A percentile compares a stretch with the other conserved stretches of the same genome.
phyloP scores from a whole-genome alignment of 1,140 invertebrate genomes.

The Proctacanthus coquilletti region DNA sequence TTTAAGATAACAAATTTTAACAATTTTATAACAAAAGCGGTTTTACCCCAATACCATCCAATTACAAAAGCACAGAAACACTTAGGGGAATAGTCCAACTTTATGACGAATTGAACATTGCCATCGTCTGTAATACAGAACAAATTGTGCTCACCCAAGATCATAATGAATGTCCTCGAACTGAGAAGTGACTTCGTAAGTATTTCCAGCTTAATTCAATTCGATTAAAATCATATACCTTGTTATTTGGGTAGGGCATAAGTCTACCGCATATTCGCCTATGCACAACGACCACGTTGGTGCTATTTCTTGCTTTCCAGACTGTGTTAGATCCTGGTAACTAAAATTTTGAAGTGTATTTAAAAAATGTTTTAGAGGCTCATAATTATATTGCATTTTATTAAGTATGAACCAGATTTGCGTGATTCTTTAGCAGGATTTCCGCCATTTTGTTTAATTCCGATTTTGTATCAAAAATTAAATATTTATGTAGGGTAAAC shows the following conservation, averaged over 20 bases:
- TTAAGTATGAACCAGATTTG: too few species aligned
- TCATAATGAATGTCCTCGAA: constrained; percentile 22
- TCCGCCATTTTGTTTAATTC: too few species aligned
- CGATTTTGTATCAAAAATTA: too few species aligned
- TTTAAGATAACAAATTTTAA: background rate
- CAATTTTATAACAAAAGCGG: constrained; percentile 1
- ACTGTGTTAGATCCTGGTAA: constrained; percentile 26
- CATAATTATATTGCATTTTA: too few species aligned
- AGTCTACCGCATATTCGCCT: constrained; percentile 15
- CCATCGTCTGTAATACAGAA: constrained; percentile 22
- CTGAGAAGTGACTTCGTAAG: too few species aligned
- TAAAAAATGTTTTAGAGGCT: too few species aligned
- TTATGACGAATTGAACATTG: constrained; percentile 22
- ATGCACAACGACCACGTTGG: constrained; percentile 25
- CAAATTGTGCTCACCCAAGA: constrained; percentile 24
- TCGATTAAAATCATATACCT: too few species aligned
- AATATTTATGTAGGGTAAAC: too few species aligned
- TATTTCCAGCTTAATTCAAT: too few species aligned
- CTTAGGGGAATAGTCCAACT: constrained; percentile 25
- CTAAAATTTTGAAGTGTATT: constrained; percentile 9
- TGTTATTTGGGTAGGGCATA: constrained; percentile 1
- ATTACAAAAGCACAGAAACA: constrained; percentile 25
- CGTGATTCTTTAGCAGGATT: too few species aligned
- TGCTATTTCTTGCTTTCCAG: constrained; percentile 17
- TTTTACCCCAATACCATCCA: constrained; percentile 27